Evolutionary conservation across 30 jellyfish, hydroid and myxozoan species (phyloP).

Genomic region (Pelagia noctiluca): DNA sequence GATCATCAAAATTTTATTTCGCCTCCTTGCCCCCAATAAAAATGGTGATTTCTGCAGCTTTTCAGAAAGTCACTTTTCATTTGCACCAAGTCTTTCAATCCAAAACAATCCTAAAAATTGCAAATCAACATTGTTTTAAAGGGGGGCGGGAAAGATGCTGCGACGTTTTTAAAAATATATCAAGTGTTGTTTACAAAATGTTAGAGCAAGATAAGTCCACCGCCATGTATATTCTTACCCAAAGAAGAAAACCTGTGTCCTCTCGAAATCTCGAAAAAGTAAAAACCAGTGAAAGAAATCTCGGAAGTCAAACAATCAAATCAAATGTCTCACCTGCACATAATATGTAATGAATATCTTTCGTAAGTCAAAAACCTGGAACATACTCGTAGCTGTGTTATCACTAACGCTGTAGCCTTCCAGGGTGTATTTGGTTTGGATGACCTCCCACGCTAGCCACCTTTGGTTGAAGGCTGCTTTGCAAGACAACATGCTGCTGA

Average conservation of each 20-base stretch:
- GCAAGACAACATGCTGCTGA: slow-evolving; percentile 67
- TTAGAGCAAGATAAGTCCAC: too few relatives aligned
- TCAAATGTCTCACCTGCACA: slow-evolving; percentile 74
- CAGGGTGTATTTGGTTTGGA: slow-evolving; percentile 82
- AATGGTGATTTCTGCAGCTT: too few relatives aligned
- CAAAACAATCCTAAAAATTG: neutral
- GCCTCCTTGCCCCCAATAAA: too few relatives aligned
- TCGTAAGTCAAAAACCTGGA: slow-evolving; percentile 92
- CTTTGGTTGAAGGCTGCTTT: slow-evolving; percentile 89
- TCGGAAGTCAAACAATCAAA: neutral
- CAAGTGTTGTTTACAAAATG: too few relatives aligned
- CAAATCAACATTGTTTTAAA: too few relatives aligned
- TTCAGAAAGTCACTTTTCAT: too few relatives aligned
- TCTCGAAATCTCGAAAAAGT: too few relatives aligned
- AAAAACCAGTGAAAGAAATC: neutral
- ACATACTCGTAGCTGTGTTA: slow-evolving; percentile 94
- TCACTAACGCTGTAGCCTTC: slow-evolving; percentile 98
- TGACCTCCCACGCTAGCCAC: slow-evolving; percentile 99
- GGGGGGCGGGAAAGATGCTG: neutral
- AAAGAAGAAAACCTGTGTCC: too few relatives aligned
- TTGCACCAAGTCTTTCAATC: too few relatives aligned
- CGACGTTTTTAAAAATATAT: too few relatives aligned
- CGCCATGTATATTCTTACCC: too few relatives aligned
- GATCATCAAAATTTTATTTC: too few relatives aligned
- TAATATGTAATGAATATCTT: slow-evolving; percentile 90